Conservation (phyloP, 2,888 invertebrate genomes). For the Drosophila putrida region DNA sequence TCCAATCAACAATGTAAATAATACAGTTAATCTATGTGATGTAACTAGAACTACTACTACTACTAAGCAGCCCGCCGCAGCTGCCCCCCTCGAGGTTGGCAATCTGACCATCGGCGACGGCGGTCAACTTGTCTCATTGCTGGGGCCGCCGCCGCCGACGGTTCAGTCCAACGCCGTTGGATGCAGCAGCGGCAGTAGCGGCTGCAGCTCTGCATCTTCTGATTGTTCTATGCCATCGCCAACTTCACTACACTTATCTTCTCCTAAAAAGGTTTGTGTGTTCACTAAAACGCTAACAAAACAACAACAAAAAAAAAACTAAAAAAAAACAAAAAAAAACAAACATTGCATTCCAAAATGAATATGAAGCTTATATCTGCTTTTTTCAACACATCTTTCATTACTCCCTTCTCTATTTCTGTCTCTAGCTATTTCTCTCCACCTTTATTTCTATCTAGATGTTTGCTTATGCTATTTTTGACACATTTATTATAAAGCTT, state of each 20-base stretch:
- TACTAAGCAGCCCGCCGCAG: constrained; percentile 76
- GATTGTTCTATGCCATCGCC: constrained; percentile 86
- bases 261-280: constrained; percentile 86
- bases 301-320: constrained; percentile 38
- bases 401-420: constrained; percentile 14
- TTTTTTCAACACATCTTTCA: constrained; percentile 29
- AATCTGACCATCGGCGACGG: constrained; percentile 26
- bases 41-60: constrained; percentile 83
- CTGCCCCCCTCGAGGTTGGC: constrained; percentile 39
- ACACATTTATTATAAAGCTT: constrained; percentile 10
- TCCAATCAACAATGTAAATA: constrained; percentile 85
- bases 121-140: constrained; percentile 45
- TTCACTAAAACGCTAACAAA: constrained; percentile 68
- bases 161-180: constrained; percentile 56
- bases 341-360: constrained; percentile 50
- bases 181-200: constrained; percentile 82
- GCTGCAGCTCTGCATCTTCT: constrained; percentile 86
- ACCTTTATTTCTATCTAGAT: constrained; percentile 8
- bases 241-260: constrained; percentile 86
- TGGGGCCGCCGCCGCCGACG: constrained; percentile 57
- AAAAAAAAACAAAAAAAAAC: constrained; percentile 29
- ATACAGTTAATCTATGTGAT: constrained; percentile 85
- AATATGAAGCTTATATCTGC: constrained; percentile 48
- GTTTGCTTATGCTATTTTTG: constrained; percentile 8
- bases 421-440: constrained; percentile 15